These are phyloP conservation scores for Monopis laevigella DNA, from an alignment of 2,888 invertebrate genomes.

Conservation along the genomic window DNA sequence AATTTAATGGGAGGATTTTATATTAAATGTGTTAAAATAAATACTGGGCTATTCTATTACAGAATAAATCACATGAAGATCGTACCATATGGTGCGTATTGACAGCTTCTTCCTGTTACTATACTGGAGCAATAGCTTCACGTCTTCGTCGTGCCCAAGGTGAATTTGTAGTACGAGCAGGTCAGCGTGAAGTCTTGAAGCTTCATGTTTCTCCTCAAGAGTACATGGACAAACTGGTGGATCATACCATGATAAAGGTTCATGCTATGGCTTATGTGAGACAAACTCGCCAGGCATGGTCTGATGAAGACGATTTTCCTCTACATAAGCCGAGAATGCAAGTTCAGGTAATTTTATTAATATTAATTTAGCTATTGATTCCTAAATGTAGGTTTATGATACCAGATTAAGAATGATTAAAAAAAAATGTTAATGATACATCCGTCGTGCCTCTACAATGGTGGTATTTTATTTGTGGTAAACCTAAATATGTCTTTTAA, in stretches of 20 bases:
- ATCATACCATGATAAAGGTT: constrained; percentile 76
- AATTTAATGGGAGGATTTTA: neutral
- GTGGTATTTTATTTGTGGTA: no score
- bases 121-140: constrained; percentile 74
- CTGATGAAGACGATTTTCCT: constrained; percentile 77
- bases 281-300: constrained; percentile 79
- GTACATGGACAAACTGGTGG: constrained; percentile 75
- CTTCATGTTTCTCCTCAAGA: constrained; percentile 72
- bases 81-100: constrained; percentile 72
- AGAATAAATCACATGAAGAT: constrained; percentile 70
- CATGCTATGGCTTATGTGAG: constrained; percentile 76
- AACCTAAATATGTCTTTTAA: no score
- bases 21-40: neutral
- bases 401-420: neutral
- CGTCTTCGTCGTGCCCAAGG: constrained; percentile 70
- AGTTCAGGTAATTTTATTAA: constrained; percentile 58
- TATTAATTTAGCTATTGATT: neutral
- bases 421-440: no score
- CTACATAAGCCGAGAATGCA: constrained; percentile 73
- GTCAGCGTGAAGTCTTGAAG: constrained; percentile 70
- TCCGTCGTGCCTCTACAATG: no score
- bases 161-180: constrained; percentile 68
- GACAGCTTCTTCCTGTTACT: constrained; percentile 72
- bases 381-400: neutral
- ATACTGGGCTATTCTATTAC: neutral